Evolutionary conservation across 2,113 vertebrate genomes (phyloP), one percentile per base, ranked within the genome.

Genomic region (Polyodon spathula): DNA sequence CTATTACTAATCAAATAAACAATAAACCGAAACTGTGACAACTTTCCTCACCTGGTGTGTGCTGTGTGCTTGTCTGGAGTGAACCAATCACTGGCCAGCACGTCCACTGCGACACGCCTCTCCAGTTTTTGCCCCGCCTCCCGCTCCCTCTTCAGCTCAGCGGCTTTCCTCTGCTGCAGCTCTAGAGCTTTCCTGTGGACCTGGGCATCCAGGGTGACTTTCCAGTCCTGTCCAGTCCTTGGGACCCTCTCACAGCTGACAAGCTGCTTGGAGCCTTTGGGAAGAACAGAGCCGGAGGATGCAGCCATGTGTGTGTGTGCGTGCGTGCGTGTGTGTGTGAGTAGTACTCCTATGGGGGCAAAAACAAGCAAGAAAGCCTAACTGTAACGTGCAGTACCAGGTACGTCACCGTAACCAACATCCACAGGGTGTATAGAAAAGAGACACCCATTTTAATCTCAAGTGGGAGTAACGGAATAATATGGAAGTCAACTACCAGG

Each of bases 51-150:
- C 53, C 53, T 54, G 50, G 79, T 74, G 8, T 69, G 67, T 39
- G 79, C 64, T 0, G 82, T 73, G 43, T 15, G 40, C 6, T 14
- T 53, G 8, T 86, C 84, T 6, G 58, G 73, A 16, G 52, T 73
- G 69, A 86, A 67, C 87, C 87, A 90, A 3, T 86, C 82, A 43
- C 59, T 64, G 53, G 79, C 64, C 73, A 89, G 67, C 37, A 57
- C 15, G 64, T 87, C 82, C 2, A 57, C 39, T 0, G 74, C 67
- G 2, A 78, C 50, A 53, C 64, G 77, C 62, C 65, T 76, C 12
- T 67, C 62, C 16, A 56, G 0, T 48, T 80, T 80, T 59, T 75
- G 65, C 56, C 80, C 74, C 58, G 66, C 27, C 41, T 69, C 69
- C 59, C 79, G 83, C 40, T 67, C 68, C 42, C 62, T 48, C 0